phyloP scores from a whole-genome alignment of 53 echinoderm and acorn worm genomes.

The Paracentrotus lividus region DNA sequence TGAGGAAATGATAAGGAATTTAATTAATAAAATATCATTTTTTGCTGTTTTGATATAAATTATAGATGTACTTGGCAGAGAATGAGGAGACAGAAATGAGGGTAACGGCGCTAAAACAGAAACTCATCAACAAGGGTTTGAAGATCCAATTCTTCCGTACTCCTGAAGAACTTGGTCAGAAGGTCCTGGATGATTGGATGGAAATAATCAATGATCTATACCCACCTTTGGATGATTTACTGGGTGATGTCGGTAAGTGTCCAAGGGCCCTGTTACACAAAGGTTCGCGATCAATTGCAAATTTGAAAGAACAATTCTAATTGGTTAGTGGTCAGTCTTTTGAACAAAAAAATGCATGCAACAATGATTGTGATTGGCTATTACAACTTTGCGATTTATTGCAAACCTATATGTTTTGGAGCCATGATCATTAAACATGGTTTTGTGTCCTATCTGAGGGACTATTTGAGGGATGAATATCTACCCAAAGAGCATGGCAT shows the following conservation, averaged over 20 bases:
- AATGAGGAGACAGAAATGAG: constrained; percentile 83
- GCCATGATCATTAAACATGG: too few species aligned
- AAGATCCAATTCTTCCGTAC: constrained; percentile 84
- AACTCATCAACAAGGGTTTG: constrained; percentile 89
- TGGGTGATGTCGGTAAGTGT: constrained; percentile 84
- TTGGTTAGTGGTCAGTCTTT: too few species aligned
- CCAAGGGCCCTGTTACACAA: too few species aligned
- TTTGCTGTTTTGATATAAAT: background rate
- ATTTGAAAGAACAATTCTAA: too few species aligned
- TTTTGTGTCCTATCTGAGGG: too few species aligned
- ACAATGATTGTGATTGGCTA: too few species aligned
- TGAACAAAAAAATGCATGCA: too few species aligned
- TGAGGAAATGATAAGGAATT: background rate
- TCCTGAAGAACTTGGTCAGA: constrained; percentile 87
- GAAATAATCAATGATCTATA: constrained; percentile 86
- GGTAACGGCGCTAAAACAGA: constrained; percentile 86
- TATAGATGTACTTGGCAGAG: constrained; percentile 75
- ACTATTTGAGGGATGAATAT: too few species aligned
- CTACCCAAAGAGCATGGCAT: too few species aligned
- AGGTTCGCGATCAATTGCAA: too few species aligned
- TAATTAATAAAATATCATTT: background rate
- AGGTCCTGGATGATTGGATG: constrained; percentile 91
- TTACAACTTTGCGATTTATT: too few species aligned
- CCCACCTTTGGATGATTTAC: constrained; percentile 82
- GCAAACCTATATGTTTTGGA: too few species aligned